phyloP scores from a whole-genome alignment of 2,888 invertebrate genomes.

The Xanthorhoe designata region DNA sequence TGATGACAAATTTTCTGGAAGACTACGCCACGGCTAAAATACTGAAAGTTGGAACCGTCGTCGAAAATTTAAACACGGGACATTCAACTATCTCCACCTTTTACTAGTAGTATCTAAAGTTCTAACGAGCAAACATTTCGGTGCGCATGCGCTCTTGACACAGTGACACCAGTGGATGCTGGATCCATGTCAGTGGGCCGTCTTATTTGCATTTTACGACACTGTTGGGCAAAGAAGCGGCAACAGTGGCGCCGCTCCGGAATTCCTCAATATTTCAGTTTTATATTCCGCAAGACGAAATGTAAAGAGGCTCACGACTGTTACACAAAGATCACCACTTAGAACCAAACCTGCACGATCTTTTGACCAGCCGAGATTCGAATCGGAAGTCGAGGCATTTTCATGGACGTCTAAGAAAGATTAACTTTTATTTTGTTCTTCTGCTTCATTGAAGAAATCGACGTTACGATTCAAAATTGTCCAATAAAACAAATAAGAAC shows the following conservation, averaged over 20 bases:
- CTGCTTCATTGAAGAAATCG: too few relatives aligned
- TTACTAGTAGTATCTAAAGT: constrained; percentile 8
- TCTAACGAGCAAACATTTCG: constrained; percentile 41
- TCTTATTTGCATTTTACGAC: constrained; percentile 57
- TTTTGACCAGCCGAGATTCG: too few relatives aligned
- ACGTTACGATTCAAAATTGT: too few relatives aligned
- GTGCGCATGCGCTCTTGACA: constrained; percentile 66
- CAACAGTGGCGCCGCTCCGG: constrained; percentile 21
- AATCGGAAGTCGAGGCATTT: too few relatives aligned
- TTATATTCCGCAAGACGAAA: background rate
- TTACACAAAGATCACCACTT: too few relatives aligned
- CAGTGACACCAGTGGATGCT: constrained; percentile 49
- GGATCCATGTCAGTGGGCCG: constrained; percentile 63
- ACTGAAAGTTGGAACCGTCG: too few relatives aligned
- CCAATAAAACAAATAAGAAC: too few relatives aligned
- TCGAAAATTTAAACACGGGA: background rate
- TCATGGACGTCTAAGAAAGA: too few relatives aligned
- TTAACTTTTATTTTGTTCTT: too few relatives aligned
- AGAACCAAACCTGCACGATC: too few relatives aligned
- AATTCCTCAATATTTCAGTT: constrained; percentile 18
- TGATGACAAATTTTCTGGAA: too few relatives aligned
- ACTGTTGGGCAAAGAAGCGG: constrained; percentile 52
- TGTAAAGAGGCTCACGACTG: background rate
- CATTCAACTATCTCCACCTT: constrained; percentile 13
- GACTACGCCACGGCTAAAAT: too few relatives aligned